Conservation (phyloP, 2,888 invertebrate genomes). For the Cephalotes varians region DNA sequence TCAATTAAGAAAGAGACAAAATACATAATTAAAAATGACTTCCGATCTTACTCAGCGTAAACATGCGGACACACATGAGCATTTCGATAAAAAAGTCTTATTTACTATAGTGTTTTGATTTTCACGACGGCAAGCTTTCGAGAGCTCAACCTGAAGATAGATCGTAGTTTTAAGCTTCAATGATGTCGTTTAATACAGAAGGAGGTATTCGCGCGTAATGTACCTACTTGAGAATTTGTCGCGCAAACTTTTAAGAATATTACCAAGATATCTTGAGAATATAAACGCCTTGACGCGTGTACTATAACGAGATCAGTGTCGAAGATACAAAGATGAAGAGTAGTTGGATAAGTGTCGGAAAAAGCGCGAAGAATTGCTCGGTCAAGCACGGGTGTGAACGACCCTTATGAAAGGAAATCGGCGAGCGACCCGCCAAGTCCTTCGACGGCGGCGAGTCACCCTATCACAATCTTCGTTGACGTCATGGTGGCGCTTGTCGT, state of each 20-base stretch:
- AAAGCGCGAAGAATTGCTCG: constrained; percentile 21
- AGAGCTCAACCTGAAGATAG: constrained; percentile 27
- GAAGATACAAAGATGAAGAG: constrained; percentile 12
- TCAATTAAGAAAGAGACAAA: constrained; percentile 31
- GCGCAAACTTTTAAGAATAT: constrained; percentile 36
- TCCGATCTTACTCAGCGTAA: constrained; percentile 12
- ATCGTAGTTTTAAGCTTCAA: constrained; percentile 35
- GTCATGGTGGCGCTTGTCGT: constrained; percentile 72
- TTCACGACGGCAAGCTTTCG: constrained; percentile 53
- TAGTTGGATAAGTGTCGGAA: constrained; percentile 23
- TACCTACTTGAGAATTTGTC: constrained; percentile 23
- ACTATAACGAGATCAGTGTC: constrained; percentile 19
- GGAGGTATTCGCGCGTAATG: constrained; percentile 1
- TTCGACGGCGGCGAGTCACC: constrained; percentile 77
- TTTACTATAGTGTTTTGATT: constrained; percentile 54
- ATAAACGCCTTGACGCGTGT: constrained; percentile 19
- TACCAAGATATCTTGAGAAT: constrained; percentile 6
- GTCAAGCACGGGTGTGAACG: constrained; percentile 75
- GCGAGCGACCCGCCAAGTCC: constrained; percentile 77
- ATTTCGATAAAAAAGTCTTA: constrained; percentile 52
- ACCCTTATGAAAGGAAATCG: constrained; percentile 77
- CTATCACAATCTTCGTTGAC: constrained; percentile 85
- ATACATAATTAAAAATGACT: constrained; percentile 22
- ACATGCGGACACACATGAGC: constrained; percentile 32
- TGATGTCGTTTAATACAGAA: constrained; percentile 26